A percentile compares a stretch with the other conserved stretches of the same genome.
These are phyloP conservation scores for Heloderma charlesbogerti DNA, from an alignment of 2,113 vertebrate genomes.

Conservation along the genomic window DNA sequence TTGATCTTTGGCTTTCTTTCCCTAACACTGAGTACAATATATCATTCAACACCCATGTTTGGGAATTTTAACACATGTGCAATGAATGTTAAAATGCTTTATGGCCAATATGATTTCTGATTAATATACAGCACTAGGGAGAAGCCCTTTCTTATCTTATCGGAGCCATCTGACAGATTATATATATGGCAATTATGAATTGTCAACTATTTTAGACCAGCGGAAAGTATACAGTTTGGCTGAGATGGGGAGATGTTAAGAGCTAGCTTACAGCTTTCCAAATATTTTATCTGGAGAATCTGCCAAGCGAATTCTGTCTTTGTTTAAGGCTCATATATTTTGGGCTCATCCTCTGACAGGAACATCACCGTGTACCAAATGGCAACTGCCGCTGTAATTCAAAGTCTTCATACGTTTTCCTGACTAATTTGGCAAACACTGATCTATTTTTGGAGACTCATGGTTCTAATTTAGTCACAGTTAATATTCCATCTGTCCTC, in stretches of 20 bases:
- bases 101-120: neutral
- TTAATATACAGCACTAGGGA: conserved; percentile 5
- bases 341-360: neutral
- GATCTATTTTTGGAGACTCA: neutral
- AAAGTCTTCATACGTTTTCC: neutral
- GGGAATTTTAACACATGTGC: conserved; percentile 18
- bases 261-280: neutral
- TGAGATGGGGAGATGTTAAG: neutral
- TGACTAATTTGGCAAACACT: neutral
- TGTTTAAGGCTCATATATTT: neutral
- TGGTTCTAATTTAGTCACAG: neutral
- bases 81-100: conserved; percentile 26
- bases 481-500: neutral
- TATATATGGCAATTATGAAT: neutral
- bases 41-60: conserved; percentile 17
- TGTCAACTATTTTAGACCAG: conserved; percentile 16
- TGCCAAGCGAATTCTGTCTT: neutral
- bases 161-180: neutral
- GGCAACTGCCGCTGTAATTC: neutral
- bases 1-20: conserved; percentile 17
- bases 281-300: neutral
- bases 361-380: neutral
- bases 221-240: neutral
- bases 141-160: neutral
- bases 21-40: conserved; percentile 6